Base-by-base conservation (phyloP, 1,140 invertebrate species). In the Drosophila jambulina region DNA sequence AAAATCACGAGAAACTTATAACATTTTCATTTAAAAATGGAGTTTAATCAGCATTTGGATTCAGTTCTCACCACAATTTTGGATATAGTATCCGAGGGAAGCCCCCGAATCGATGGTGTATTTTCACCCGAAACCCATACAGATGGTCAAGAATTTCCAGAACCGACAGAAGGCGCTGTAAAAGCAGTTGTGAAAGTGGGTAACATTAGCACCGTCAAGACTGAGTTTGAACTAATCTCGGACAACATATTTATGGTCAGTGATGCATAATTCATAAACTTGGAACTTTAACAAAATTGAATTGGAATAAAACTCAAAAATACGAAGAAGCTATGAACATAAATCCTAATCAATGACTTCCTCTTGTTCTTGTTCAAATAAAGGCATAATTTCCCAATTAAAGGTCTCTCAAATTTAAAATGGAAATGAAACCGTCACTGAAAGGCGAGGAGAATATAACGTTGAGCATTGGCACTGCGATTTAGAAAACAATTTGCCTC, bases 401-500 rank as follows among this genome's bases (percentile, higher is more conserved):
- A 43, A 25, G 13, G 7, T 3, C 29, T 4, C 13, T n/a, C 17
- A n/a, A 61, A 25, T 19, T 8, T 23, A n/a, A 29, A 65, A 34
- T 51, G 34, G 21, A 46, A 46, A 23, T 46, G n/a, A 71, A 34
- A 57, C 57, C n/a, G 25, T 23, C 32, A 29, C 9, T 12, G 15
- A 58, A 57, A 56, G 54, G 27, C 21, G 27, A 49, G 42, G 23
- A 27, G 8, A 42, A 54, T 25, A 40, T 25, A n/a, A 13, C 23
- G 29, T 23, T 36, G 17, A 34, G 23, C 49, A 29, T 38, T 64
- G 23, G 40, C 40, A 70, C 32, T 72, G 53, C 54, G 67, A 80
- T 87, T 83, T 80, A 38, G 53, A 64, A 83, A 88, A 79, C 78
- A 86, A 88, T 84, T 88, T 81, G 42, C 43, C 77, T 75, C 70